A percentile compares a stretch with the other conserved stretches of the same genome.
Conservation (phyloP, 2,113 vertebrate species). For the Pterophyllum scalare region DNA sequence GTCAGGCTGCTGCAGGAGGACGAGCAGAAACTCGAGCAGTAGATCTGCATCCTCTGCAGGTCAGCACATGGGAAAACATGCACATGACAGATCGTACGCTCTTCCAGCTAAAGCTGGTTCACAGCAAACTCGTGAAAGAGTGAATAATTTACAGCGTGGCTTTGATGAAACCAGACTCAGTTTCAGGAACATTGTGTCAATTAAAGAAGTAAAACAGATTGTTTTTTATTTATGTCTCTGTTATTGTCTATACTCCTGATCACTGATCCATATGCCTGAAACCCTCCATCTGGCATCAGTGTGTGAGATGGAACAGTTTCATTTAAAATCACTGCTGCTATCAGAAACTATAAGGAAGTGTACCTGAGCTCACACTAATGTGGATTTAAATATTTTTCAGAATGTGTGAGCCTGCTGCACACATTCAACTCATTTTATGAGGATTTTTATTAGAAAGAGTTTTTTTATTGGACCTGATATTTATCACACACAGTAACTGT, state of each 20-base stretch:
- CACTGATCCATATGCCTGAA: neutral
- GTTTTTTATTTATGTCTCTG: neutral
- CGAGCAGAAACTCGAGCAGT: neutral
- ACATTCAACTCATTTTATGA: constrained; percentile 11
- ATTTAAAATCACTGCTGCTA: neutral
- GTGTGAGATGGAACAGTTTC: neutral
- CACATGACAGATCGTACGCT: neutral
- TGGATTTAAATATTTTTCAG: constrained; percentile 4
- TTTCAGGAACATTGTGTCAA: neutral
- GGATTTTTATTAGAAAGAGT: neutral
- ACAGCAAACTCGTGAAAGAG: neutral
- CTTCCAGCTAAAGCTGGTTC: neutral
- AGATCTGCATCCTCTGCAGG: neutral
- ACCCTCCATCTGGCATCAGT: constrained; percentile 4
- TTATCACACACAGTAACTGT: neutral
- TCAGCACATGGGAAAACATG: neutral
- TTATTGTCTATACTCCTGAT: neutral
- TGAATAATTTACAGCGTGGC: neutral
- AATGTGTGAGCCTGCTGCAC: neutral
- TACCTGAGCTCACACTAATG: neutral
- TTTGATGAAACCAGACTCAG: neutral
- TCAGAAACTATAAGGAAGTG: neutral
- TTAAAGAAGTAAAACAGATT: neutral
- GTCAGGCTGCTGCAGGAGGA: neutral
- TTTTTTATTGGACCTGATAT: neutral